Evolutionary conservation across 2,797 vertebrate genomes (phyloP).

Genomic region (Lerista edwardsae): DNA sequence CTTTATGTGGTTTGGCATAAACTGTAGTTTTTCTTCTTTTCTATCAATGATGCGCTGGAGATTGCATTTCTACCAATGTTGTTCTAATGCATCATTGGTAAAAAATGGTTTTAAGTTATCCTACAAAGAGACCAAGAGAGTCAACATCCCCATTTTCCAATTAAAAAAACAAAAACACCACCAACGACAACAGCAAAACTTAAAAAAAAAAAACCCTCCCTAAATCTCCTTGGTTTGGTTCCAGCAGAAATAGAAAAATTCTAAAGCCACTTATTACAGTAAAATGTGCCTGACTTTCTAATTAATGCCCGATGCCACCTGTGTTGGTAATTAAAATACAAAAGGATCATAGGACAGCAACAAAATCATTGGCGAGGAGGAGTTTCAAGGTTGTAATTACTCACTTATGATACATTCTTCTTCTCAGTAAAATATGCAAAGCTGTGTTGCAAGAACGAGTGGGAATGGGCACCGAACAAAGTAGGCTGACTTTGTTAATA

Average conservation of each 20-base stretch:
- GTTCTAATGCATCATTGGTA: no score
- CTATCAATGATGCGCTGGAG: no score
- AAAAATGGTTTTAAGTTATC: not conserved
- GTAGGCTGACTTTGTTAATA: slow-evolving; percentile 61
- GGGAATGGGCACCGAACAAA: slow-evolving; percentile 42
- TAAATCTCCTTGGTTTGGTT: not conserved
- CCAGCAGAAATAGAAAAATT: not conserved
- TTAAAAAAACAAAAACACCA: no score
- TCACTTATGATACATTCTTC: slow-evolving; percentile 52
- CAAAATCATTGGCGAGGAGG: slow-evolving; percentile 41
- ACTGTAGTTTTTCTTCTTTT: no score
- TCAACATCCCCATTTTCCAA: not conserved
- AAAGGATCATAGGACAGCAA: slow-evolving; percentile 33
- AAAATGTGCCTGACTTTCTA: slow-evolving; percentile 7
- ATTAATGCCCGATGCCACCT: slow-evolving; percentile 43
- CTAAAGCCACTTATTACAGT: not conserved
- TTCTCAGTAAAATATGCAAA: slow-evolving; percentile 49
- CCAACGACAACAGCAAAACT: no score
- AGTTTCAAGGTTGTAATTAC: slow-evolving; percentile 64
- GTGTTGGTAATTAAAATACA: slow-evolving; percentile 61
- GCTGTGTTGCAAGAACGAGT: slow-evolving; percentile 29
- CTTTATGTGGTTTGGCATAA: not conserved
- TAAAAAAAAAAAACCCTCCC: not conserved
- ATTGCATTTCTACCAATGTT: no score
- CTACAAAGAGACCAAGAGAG: not conserved